Base-by-base conservation (phyloP, 1,140 invertebrate species). In the Holcopasites calliopsidis region DNA sequence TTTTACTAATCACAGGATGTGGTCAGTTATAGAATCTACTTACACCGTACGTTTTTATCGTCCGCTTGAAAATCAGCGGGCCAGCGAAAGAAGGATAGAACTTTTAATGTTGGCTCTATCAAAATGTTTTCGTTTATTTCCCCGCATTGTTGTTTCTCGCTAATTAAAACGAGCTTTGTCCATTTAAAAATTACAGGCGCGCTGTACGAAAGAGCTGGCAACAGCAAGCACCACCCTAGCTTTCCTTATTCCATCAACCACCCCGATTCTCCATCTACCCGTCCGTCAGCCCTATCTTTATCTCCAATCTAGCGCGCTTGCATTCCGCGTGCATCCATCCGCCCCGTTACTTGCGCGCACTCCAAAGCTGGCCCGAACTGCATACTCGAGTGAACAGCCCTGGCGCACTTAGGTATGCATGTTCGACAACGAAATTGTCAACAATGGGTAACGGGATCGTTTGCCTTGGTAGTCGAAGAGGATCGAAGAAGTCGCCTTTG, bases 1-100 rank as follows among this genome's bases (percentile, higher is more conserved):
- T 33, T 47, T 42, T 42, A 52, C 21, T 40, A 70, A 72, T 81
- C 62, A 16, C 18, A 60, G 80, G 80, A 82, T 77, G 79, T 73
- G 79, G 79, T 50, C 3, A 26, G 16, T 16, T 16, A 31, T 18
- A 40, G 76, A 57, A 72, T 68, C 50, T 57, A 68, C 28, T 68
- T 21, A 3, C 23, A 10, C 50, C 33, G 0, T 64, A 35, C 31
- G 16, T 5, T 4, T 31, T 47, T 64, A 10, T 60, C 35, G 57
- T 4, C 4, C 21, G n/a, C n/a, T n/a, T n/a, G n/a, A n/a, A n/a
- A n/a, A n/a, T n/a, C n/a, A n/a, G n/a, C n/a, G n/a, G n/a, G n/a
- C n/a, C n/a, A n/a, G n/a, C n/a, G n/a, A n/a, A n/a, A n/a, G n/a
- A n/a, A n/a, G n/a, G n/a, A n/a, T n/a, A n/a, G n/a, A n/a, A n/a